Evolutionary conservation across 2,888 invertebrate species (phyloP), one percentile per base, ranked within the genome.

Genomic region (Sphaeridia pumilis): DNA sequence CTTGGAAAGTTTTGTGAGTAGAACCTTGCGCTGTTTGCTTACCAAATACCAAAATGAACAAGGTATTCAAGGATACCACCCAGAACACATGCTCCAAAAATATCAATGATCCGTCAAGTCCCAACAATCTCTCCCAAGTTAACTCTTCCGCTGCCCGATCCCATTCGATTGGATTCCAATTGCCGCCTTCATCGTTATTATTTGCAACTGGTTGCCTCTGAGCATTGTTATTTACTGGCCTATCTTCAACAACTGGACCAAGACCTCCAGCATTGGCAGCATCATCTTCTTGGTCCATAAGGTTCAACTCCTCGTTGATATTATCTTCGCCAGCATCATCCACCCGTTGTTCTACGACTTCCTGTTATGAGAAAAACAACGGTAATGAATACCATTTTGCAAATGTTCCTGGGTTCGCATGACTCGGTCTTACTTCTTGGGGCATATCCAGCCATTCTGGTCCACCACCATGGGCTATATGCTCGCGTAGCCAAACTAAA

Each of bases 121-220:
- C 97, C 1, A 98, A 75, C 4, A 98, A 74, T 60, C 94, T 79
- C 69, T 98, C 97, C 98, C 98, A 98, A 0, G 97, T 98, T 25
- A 98, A 74, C 70, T 98, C 98, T 68, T 95, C 98, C 12, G 89
- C 92, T 0, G 93, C 93, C 58, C 94, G 77, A 69, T 97, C 95
- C 94, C 94, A 97, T 68, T 95, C 95, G 79, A 95, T 90, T 0
- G 93, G 94, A 72, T 95, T 95, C 93, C 95, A 95, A 67, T 93
- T 93, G 56, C 81, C 86, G 66, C 85, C 86, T 67, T 85, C 84
- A 34, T 67, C 58, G 3, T 58, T 58, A 28, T 45, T 46, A 26
- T 50, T 59, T 20, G 47, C 58, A 22, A 41, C 55, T n/a, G 48
- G 47, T 55, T 49, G 27, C 48, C 48, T 36, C 28, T 55, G 52